Base-by-base conservation (phyloP, 2,888 invertebrate species). In the Biston stratarius region DNA sequence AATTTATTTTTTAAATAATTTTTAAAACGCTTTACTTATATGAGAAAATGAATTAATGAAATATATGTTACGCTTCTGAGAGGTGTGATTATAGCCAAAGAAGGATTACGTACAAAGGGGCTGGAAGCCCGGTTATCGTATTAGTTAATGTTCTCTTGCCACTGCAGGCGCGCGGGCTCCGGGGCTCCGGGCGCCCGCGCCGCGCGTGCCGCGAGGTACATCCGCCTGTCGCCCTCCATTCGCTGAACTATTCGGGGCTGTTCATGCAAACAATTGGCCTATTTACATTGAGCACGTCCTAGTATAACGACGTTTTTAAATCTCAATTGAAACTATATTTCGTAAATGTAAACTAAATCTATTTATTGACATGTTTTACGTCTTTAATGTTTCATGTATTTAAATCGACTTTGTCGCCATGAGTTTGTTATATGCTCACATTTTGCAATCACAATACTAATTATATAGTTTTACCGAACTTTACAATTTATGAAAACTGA, bases 71-170 rank as follows among this genome's bases (percentile, higher is more conserved):
- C 89, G 92, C 92, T 91, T 91, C 87, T 77, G 83, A 89, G 88
- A 89, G 87, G 89, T 84, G 87, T 87, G 83, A 77, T 40, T 78
- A 77, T 81, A 87, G 87, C 91, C 92, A 92, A 92, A 92, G 91
- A 90, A 77, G 82, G 83, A 82, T 79, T 80, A 79, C 85, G 89
- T 89, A 89, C 87, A 88, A 86, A 87, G 77, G 80, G 88, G 89
- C 88, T 90, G 76, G 77, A 83, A 89, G 89, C 89, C 89, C 74
- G 74, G 74, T 79, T 78, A 79, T 84, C 83, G 82, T 62, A 77
- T 83, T 83, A 81, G 78, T 82, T 81, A 74, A 66, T 62, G 59
- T 68, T 51, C 44, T 72, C 71, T 75, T 70, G 75, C 73, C 72
- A 71, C 67, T 52, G 59, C 64, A 49, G 53, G 56, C 49, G 61